Evolutionary conservation across 2,113 vertebrate genomes (phyloP), one percentile per base, ranked within the genome.

Genomic region (Chloebia gouldiae): DNA sequence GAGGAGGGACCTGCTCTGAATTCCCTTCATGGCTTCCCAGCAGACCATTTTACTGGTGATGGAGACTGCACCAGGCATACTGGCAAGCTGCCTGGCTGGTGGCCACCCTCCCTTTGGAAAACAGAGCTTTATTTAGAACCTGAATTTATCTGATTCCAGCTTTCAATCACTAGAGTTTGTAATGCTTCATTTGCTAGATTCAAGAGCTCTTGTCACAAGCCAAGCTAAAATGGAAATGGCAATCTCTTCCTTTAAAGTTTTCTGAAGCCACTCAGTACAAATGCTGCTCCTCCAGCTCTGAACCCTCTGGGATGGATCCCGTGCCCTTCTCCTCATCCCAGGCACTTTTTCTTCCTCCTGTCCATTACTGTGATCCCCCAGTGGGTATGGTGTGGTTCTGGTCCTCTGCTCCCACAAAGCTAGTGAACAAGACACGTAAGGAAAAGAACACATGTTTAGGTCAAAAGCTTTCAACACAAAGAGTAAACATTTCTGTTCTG

Each of bases 21-120:
- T 71, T 64, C 1, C 0, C 18, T 28, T 10, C 47, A 54, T 1
- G 13, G 25, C 35, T 71, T 75, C 66, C 56, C 2, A 7, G 27
- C 8, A 78, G 37, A 51, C 4, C 0, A 0, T 19, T 7, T 2
- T 2, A 1, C 15, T 0, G 0, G 17, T 25, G 57, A 33, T 28
- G 25, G 8, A 78, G 39, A 54, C 39, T 15, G 33, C 28, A 50
- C 6, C 39, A 75, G 31, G 11, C 13, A 6, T 13, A 39, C 14
- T 0, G 2, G 13, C 8, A 11, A 79, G 33, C 42, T 85, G n/a
- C 15, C 27, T 2, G 2, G 6, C 23, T 24, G 12, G 39, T 18
- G n/a, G 30, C 33, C 37, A 39, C 12, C 3, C 24, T 54, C 30
- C 6, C 6, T 64, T 61, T 72, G 59, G 19, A 80, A 82, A 82